Percentiles rank a stretch among this genome's conserved stretches.
Evolutionary conservation across 2,888 invertebrate genomes (phyloP).

Genomic region (Allacma fusca): DNA sequence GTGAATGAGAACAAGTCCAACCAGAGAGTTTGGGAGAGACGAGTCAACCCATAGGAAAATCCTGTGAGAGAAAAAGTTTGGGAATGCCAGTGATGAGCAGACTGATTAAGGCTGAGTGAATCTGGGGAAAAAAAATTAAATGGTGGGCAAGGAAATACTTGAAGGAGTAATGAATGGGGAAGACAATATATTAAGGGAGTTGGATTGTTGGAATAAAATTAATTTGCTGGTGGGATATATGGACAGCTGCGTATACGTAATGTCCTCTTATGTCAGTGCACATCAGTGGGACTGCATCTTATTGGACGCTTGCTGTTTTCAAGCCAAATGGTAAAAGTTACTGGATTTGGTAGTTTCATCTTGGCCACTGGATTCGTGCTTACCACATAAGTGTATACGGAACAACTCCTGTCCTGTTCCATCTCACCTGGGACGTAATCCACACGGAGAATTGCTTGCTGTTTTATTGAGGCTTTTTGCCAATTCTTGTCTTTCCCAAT

Average conservation of each 20-base stretch:
- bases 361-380: conserved; percentile 1
- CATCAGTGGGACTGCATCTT: too few relatives aligned
- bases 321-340: not conserved
- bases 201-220: conserved; percentile 2
- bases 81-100: too few relatives aligned
- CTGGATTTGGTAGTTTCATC: not conserved
- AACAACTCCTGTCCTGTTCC: conserved; percentile 16
- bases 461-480: conserved; percentile 33
- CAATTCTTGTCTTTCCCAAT: conserved; percentile 34
- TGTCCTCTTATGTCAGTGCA: too few relatives aligned
- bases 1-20: too few relatives aligned
- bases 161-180: not conserved
- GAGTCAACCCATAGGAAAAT: too few relatives aligned
- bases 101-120: too few relatives aligned
- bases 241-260: not conserved
- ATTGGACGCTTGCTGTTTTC: not conserved
- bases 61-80: too few relatives aligned
- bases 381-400: not conserved
- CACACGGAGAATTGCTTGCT: conserved; percentile 21
- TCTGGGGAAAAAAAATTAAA: too few relatives aligned
- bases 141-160: too few relatives aligned
- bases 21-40: too few relatives aligned
- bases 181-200: not conserved
- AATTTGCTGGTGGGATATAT: not conserved
- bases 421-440: conserved; percentile 4